phyloP scores from a whole-genome alignment of 2,113 vertebrate species.

The Brachyhypopomus occidentalis region DNA sequence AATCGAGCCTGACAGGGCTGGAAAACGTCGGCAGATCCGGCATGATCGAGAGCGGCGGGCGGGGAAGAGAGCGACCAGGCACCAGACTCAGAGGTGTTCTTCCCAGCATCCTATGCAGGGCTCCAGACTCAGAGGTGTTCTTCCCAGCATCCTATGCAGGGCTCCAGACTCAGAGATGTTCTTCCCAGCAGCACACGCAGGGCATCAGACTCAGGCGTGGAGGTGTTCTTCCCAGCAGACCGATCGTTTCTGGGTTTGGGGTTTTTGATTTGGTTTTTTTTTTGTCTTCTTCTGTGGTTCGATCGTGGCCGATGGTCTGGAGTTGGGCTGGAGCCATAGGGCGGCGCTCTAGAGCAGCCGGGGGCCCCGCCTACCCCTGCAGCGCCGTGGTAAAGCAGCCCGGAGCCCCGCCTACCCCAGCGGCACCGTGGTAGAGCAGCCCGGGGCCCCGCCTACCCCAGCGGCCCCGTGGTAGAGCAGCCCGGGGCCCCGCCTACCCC shows the following conservation, averaged over 20 bases:
- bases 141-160: neutral
- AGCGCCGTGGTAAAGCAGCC: too few species aligned
- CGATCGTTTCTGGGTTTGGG: constrained; percentile 31
- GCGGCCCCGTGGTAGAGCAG: too few species aligned
- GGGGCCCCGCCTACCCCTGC: too few species aligned
- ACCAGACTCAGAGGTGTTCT: constrained; percentile 6
- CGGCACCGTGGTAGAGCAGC: too few species aligned
- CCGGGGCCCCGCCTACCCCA: too few species aligned
- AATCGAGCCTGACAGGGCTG: constrained; percentile 40
- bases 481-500: too few species aligned
- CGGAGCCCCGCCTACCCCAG: too few species aligned
- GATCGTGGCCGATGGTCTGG: constrained; percentile 83
- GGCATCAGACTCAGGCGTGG: too few species aligned
- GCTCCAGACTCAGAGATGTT: neutral
- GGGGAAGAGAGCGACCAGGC: neutral
- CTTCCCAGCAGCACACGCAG: neutral
- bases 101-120: neutral
- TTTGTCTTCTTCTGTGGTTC: constrained; percentile 75
- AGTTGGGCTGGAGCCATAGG: constrained; percentile 72
- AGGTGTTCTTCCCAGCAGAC: constrained; percentile 21
- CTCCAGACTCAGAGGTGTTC: neutral
- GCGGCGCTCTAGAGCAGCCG: constrained; percentile 5
- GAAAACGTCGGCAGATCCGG: constrained; percentile 44
- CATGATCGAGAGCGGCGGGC: constrained; percentile 17
- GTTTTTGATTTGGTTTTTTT: too few species aligned